phyloP scores from a whole-genome alignment of 2,113 vertebrate species.

The Tragelaphus imberbis region DNA sequence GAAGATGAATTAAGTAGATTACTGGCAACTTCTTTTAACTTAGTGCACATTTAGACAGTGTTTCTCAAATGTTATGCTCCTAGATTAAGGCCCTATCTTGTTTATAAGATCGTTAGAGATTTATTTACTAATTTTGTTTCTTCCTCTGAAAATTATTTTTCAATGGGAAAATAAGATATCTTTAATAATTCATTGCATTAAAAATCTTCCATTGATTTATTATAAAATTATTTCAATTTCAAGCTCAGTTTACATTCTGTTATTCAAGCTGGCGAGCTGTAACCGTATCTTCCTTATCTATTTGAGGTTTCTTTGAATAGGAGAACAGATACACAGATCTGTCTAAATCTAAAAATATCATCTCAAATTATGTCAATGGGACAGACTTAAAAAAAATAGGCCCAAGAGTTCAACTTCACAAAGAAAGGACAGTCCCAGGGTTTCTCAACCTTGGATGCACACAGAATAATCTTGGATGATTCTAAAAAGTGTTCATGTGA shows the following conservation, averaged over 20 bases:
- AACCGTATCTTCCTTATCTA: slow-evolving; percentile 50
- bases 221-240: slow-evolving; percentile 60
- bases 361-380: slow-evolving; percentile 26
- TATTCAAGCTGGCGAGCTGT: slow-evolving; percentile 45
- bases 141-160: slow-evolving; percentile 39
- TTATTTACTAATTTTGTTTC: slow-evolving; percentile 23
- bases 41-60: slow-evolving; percentile 21
- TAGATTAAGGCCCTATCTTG: not conserved
- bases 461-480: not conserved
- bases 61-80: not conserved
- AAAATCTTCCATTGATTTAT: slow-evolving; percentile 32
- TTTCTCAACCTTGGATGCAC: not conserved
- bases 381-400: not conserved
- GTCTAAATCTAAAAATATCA: slow-evolving; percentile 51
- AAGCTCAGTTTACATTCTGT: slow-evolving; percentile 51
- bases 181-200: slow-evolving; percentile 29
- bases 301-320: slow-evolving; percentile 59
- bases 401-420: not conserved
- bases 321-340: slow-evolving; percentile 36
- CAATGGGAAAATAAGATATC: not conserved
- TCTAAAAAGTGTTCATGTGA: not conserved
- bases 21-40: not conserved
- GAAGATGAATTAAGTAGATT: not conserved
- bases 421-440: not conserved
- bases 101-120: not conserved